Conservation (phyloP, 2,113 vertebrate genomes). For the Pampusana beccarii region DNA sequence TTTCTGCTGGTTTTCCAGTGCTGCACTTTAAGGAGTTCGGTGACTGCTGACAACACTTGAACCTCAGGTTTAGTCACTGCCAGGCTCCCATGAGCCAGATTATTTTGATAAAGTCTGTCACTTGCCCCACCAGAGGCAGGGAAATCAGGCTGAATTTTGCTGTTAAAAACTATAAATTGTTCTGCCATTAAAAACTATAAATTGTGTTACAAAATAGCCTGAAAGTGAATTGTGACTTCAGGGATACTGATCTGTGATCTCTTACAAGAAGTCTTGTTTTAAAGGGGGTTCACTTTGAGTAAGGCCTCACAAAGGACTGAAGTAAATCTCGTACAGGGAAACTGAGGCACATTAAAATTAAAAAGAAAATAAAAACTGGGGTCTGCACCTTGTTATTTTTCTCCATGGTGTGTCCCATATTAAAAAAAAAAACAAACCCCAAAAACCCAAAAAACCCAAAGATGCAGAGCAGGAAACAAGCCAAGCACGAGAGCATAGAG, state of each 20-base stretch:
- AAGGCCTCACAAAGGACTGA: accelerated
- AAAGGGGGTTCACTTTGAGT: neutral
- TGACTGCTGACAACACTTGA: neutral
- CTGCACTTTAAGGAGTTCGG: neutral
- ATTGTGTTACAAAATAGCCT: neutral
- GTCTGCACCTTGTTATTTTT: neutral
- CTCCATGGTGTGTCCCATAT: neutral
- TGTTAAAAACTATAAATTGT: neutral
- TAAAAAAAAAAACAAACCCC: neutral
- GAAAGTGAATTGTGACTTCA: neutral
- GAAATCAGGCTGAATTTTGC: neutral
- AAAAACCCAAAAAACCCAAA: neutral
- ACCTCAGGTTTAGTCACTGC: neutral
- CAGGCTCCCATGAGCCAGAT: neutral
- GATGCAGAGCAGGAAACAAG: neutral
- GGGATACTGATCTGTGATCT: neutral
- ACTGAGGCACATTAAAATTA: neutral
- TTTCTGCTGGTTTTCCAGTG: neutral
- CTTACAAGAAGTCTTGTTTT: neutral
- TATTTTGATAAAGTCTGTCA: neutral
- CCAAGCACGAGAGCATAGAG: neutral
- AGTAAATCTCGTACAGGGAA: neutral
- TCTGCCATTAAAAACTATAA: neutral
- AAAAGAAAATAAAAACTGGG: neutral
- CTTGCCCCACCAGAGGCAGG: neutral